A percentile compares a stretch with the other conserved stretches of the same genome.
Conservation (phyloP, 2,113 vertebrate genomes). For the Ochotona princeps region DNA sequence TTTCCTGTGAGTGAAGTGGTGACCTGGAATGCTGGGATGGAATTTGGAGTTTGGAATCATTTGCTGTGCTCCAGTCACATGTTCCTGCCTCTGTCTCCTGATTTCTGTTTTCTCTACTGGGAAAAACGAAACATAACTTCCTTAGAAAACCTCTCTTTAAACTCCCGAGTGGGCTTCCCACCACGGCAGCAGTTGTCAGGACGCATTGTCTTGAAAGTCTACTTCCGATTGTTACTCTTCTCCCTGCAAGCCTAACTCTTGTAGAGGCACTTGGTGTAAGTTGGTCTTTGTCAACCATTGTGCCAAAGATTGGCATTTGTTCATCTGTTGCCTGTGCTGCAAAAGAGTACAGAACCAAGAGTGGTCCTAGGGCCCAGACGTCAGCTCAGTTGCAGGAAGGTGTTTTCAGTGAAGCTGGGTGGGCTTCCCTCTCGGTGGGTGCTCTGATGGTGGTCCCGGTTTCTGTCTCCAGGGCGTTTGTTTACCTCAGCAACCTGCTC, state of each 20-base stretch:
- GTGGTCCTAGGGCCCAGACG: constrained; percentile 8
- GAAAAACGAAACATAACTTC: neutral
- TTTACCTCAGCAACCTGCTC: constrained; percentile 98
- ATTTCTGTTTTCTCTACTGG: constrained; percentile 41
- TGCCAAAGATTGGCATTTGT: constrained; percentile 19
- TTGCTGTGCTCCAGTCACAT: neutral
- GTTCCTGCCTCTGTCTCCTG: neutral
- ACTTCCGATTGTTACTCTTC: constrained; percentile 48
- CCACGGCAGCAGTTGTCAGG: neutral
- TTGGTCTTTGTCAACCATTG: constrained; percentile 51
- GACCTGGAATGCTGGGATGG: neutral
- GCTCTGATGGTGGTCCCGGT: constrained; percentile 60
- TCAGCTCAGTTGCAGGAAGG: constrained; percentile 24
- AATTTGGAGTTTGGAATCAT: neutral
- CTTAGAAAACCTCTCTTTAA: neutral
- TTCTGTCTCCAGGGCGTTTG: constrained; percentile 92
- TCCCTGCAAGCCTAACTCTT: neutral
- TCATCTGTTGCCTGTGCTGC: neutral
- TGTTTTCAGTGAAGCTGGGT: neutral
- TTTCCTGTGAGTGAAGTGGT: constrained; percentile 10
- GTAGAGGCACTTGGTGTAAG: neutral
- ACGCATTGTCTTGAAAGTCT: constrained; percentile 6
- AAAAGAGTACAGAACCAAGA: neutral
- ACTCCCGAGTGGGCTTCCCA: neutral
- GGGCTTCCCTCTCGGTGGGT: neutral